Conservation (phyloP, 2,888 invertebrate species). For the Drosophila bunnanda region DNA sequence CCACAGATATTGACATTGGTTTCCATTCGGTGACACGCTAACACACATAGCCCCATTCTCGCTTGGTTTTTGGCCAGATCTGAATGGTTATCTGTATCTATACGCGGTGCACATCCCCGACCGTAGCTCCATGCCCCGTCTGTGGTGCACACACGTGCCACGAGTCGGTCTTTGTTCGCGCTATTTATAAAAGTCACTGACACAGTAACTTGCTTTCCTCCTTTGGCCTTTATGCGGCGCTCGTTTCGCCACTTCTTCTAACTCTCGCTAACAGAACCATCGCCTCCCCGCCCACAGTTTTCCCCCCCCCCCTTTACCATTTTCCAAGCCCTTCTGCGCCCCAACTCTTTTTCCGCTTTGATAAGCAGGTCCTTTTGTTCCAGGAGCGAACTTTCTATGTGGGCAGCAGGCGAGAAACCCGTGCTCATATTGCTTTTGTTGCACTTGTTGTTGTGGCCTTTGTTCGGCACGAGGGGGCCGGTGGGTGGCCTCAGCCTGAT, state of each 20-base stretch:
- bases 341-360: slow-evolving; percentile 78
- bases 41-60: slow-evolving; percentile 28
- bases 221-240: slow-evolving; percentile 41
- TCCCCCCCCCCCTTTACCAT: background rate
- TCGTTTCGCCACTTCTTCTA: slow-evolving; percentile 65
- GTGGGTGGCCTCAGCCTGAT: slow-evolving; percentile 28
- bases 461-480: slow-evolving; percentile 41
- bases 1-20: slow-evolving; percentile 68
- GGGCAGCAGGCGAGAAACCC: slow-evolving; percentile 61
- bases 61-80: slow-evolving; percentile 14
- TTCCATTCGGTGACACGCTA: slow-evolving; percentile 32
- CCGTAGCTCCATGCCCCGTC: slow-evolving; percentile 47
- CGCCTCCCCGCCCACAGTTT: no score
- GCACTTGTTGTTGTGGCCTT: slow-evolving; percentile 62
- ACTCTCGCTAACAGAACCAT: slow-evolving; percentile 37
- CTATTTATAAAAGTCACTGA: slow-evolving; percentile 79
- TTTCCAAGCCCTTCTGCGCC: slow-evolving; percentile 12
- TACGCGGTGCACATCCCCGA: background rate
- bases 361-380: slow-evolving; percentile 77
- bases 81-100: slow-evolving; percentile 35
- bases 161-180: slow-evolving; percentile 69
- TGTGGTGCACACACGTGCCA: slow-evolving; percentile 48
- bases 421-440: slow-evolving; percentile 67
- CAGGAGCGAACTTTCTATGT: slow-evolving; percentile 60
- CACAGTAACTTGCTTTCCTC: slow-evolving; percentile 74